Evolutionary conservation across 2,113 vertebrate species (phyloP).

Genomic region (Atrichornis clamosus): DNA sequence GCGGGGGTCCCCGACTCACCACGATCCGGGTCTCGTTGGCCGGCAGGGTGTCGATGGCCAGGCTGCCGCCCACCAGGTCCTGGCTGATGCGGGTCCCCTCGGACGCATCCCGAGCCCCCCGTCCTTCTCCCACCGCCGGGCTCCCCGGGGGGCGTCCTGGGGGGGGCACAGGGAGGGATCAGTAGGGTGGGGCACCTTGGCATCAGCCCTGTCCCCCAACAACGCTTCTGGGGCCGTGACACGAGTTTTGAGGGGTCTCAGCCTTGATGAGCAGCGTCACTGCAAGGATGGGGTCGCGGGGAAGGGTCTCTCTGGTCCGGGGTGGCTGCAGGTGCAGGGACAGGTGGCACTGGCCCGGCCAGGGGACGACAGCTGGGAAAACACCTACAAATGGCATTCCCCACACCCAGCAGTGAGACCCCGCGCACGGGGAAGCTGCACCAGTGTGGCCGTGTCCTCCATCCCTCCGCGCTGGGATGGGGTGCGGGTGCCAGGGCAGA

Average conservation of each 20-base stretch:
- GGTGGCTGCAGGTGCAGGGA: neutral
- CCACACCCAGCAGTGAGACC: neutral
- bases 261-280: fast-evolving
- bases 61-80: conserved; percentile 75
- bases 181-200: neutral
- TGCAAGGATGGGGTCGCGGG: fast-evolving
- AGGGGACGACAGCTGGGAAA: neutral
- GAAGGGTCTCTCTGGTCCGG: neutral
- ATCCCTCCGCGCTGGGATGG: fast-evolving
- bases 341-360: neutral
- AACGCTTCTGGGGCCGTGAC: neutral
- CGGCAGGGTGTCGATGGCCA: conserved; percentile 82
- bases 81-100: conserved; percentile 70
- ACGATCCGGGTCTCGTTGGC: conserved; percentile 81
- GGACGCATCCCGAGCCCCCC: conserved; percentile 19
- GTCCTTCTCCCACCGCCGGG: neutral
- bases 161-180: neutral
- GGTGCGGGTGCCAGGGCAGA: fast-evolving
- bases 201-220: neutral
- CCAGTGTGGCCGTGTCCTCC: fast-evolving
- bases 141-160: conserved; percentile 22
- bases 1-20: conserved; percentile 71
- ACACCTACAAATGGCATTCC: neutral
- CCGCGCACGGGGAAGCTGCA: neutral
- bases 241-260: neutral